Percentiles rank a stretch among this genome's conserved stretches.
Evolutionary conservation across 2,797 vertebrate genomes (phyloP).

Genomic region (Channallabes apus): DNA sequence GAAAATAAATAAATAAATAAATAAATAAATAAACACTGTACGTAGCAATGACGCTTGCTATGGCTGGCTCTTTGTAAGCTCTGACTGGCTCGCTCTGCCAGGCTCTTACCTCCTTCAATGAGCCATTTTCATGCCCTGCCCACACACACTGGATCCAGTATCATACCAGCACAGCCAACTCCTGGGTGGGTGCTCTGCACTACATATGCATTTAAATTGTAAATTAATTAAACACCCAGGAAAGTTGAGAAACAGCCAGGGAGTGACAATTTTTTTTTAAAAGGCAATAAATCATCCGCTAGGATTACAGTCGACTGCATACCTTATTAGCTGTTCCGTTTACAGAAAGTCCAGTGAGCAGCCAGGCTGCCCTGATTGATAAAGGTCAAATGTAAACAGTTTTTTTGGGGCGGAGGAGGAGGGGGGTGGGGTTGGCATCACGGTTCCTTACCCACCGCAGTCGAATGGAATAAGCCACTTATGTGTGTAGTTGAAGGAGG

Average conservation of each 20-base stretch:
- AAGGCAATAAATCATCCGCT: constrained; percentile 69
- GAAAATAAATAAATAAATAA: too few relatives aligned
- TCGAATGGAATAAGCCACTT: constrained; percentile 46
- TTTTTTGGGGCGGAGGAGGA: neutral
- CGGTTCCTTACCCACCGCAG: constrained; percentile 40
- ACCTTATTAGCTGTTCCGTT: constrained; percentile 63
- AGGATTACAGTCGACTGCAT: constrained; percentile 66
- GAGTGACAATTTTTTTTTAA: constrained; percentile 58
- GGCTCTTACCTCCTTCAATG: constrained; percentile 67
- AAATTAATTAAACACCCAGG: constrained; percentile 74
- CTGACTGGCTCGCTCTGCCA: constrained; percentile 64
- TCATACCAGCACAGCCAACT: constrained; percentile 64
- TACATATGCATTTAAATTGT: constrained; percentile 72
- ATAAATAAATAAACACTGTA: constrained; percentile 70
- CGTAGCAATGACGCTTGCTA: constrained; percentile 75
- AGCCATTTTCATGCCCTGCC: constrained; percentile 68
- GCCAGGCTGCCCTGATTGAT: constrained; percentile 62
- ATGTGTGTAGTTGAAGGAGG: constrained; percentile 33
- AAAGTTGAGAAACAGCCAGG: constrained; percentile 74
- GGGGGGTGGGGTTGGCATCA: constrained; percentile 60
- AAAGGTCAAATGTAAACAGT: constrained; percentile 68
- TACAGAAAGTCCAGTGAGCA: constrained; percentile 62
- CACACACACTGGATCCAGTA: constrained; percentile 63
- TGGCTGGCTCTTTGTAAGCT: constrained; percentile 75
- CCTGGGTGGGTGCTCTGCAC: constrained; percentile 71